A percentile compares a stretch with the other conserved stretches of the same genome.
Conservation (phyloP, 2,888 invertebrate genomes). For the Geophilus truncorum region DNA sequence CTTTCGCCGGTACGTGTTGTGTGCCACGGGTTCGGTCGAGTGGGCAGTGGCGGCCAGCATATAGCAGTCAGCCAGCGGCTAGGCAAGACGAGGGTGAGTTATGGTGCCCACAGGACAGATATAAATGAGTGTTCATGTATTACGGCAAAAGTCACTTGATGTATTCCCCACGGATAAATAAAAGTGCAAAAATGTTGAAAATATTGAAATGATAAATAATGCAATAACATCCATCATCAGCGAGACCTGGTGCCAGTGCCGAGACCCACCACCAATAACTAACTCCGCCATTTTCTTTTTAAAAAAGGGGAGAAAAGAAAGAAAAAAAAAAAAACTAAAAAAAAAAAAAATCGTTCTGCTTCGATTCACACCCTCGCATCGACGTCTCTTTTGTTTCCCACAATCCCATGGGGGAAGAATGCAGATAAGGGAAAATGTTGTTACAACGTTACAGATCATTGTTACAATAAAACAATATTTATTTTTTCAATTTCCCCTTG, state of each 20-base stretch:
- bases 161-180: conserved; percentile 35
- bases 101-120: conserved; percentile 34
- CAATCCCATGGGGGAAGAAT: too few species aligned
- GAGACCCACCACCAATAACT: not conserved
- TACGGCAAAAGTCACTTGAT: conserved; percentile 35
- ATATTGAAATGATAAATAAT: conserved; percentile 36
- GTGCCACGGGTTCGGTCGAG: conserved; percentile 27
- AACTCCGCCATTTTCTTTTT: not conserved
- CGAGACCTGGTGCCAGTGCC: not conserved
- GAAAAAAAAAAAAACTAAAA: too few species aligned
- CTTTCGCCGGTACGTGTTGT: conserved; percentile 26
- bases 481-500: not conserved
- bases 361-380: not conserved
- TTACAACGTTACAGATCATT: too few species aligned
- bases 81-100: conserved; percentile 29
- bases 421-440: too few species aligned
- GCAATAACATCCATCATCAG: conserved; percentile 34
- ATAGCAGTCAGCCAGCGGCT: conserved; percentile 14
- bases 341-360: not conserved
- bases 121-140: conserved; percentile 35
- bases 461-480: too few species aligned
- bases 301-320: too few species aligned
- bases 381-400: too few species aligned
- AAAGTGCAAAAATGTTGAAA: conserved; percentile 36
- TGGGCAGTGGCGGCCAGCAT: conserved; percentile 30